Evolutionary conservation across 1,140 invertebrate species (phyloP), one percentile per base, ranked within the genome.

Genomic region (Cryptotermes secundus): DNA sequence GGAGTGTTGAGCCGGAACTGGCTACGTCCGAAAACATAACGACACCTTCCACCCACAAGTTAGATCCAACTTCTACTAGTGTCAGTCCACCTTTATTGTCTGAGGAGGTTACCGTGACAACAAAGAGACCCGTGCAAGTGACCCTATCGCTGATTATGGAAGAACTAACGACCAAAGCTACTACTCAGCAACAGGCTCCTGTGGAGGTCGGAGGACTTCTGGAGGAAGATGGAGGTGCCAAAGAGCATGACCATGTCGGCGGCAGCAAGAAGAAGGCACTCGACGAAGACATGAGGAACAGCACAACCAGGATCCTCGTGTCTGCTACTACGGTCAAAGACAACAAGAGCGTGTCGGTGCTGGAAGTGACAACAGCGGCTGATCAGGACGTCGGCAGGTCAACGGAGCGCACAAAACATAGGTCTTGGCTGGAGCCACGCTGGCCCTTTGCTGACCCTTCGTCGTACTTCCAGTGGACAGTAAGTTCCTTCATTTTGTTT

Each of bases 381-480:
- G 2, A 22, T n/a, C n/a, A n/a, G n/a, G n/a, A 38, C 31, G 59
- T 31, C 59, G 59, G n/a, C 26, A n/a, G 26, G 59, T n/a, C 59
- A 9, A 72, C 59, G 7, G 59, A 72, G 59, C 19, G 16, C n/a
- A 26, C 59, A 1, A 26, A 26, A n/a, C 42, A 84, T n/a, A 79
- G 31, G 72, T 36, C 84, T 1, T 49, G 81, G 81, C n/a, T 89
- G 84, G 88, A 89, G 80, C 89, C 88, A 22, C 87, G 87, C 88
- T 93, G 93, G 93, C 91, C 93, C 65, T 93, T 93, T 87, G 90
- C 92, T 79, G 92, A 93, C 88, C 90, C 92, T n/a, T 92, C 92
- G 9, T 92, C 92, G 45, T 92, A 92, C 87, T 92, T 93, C 86
- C 92, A 92, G 88, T 93, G 92, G 93, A 91, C 92, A 88, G 93